phyloP scores from a whole-genome alignment of 2,113 vertebrate genomes.

The Protobothrops mucrosquamatus region DNA sequence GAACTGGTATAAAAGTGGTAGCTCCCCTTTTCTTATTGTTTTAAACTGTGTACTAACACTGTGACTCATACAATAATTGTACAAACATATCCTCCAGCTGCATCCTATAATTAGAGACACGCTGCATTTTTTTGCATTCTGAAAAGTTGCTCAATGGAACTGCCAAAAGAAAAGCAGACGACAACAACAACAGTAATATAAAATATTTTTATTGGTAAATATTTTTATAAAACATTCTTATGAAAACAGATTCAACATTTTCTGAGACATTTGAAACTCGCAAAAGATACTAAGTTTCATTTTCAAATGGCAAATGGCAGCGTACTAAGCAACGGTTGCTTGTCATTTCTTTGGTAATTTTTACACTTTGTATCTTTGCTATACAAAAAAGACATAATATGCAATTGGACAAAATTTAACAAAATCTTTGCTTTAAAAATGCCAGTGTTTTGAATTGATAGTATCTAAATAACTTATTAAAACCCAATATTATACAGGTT shows the following conservation, averaged over 20 bases:
- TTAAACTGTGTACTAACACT: background rate
- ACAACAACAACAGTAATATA: conserved; percentile 12
- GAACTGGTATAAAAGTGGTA: background rate
- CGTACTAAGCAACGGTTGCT: background rate
- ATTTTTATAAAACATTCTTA: conserved; percentile 7
- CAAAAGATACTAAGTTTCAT: background rate
- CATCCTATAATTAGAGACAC: background rate
- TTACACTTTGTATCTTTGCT: background rate
- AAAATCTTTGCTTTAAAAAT: background rate
- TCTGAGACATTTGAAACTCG: background rate
- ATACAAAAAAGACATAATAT: fast-evolving
- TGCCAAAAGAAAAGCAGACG: background rate
- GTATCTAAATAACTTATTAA: background rate
- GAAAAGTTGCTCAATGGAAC: background rate
- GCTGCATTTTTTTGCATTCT: background rate
- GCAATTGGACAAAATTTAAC: fast-evolving
- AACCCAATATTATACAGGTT: background rate
- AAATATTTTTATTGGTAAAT: conserved; percentile 53
- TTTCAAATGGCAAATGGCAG: background rate
- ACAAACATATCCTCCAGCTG: background rate
- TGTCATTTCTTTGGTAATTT: background rate
- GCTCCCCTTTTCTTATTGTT: background rate
- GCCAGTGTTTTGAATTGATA: background rate
- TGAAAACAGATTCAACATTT: conserved; percentile 26
- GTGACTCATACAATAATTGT: background rate